phyloP scores from a whole-genome alignment of 2,113 vertebrate species.

The Numenius arquata region DNA sequence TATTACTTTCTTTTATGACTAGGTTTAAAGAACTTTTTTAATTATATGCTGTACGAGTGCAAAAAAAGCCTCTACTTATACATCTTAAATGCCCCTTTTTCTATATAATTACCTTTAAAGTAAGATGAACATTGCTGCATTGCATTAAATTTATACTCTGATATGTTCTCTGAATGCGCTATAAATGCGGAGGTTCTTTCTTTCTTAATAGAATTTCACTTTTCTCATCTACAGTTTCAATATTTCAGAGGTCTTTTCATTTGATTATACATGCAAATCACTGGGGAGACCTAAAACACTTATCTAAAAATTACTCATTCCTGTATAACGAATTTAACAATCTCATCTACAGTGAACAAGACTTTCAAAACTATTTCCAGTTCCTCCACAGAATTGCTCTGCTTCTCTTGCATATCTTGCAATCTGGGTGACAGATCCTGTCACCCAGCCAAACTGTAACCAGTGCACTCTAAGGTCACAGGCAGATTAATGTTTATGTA shows the following conservation, averaged over 20 bases:
- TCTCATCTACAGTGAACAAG: conserved; percentile 38
- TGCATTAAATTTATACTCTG: conserved; percentile 62
- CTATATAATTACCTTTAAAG: conserved; percentile 71
- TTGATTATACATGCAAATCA: conserved; percentile 68
- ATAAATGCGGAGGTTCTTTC: conserved; percentile 63
- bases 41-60: conserved; percentile 68
- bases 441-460: neutral
- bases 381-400: neutral
- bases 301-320: conserved; percentile 65
- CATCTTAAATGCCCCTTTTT: conserved; percentile 66
- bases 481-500: neutral
- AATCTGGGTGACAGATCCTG: no score
- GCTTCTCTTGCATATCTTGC: conserved; percentile 1
- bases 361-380: neutral
- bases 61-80: conserved; percentile 59
- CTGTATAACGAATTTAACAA: conserved; percentile 47
- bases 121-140: conserved; percentile 66
- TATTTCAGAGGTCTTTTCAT: conserved; percentile 61
- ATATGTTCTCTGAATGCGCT: conserved; percentile 44
- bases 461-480: neutral
- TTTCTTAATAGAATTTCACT: conserved; percentile 68
- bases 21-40: conserved; percentile 71
- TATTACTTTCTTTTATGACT: conserved; percentile 74
- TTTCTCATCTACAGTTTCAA: conserved; percentile 59
- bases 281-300: conserved; percentile 56